Conservation (phyloP, 2,797 vertebrate genomes). For the Chelon labrosus region DNA sequence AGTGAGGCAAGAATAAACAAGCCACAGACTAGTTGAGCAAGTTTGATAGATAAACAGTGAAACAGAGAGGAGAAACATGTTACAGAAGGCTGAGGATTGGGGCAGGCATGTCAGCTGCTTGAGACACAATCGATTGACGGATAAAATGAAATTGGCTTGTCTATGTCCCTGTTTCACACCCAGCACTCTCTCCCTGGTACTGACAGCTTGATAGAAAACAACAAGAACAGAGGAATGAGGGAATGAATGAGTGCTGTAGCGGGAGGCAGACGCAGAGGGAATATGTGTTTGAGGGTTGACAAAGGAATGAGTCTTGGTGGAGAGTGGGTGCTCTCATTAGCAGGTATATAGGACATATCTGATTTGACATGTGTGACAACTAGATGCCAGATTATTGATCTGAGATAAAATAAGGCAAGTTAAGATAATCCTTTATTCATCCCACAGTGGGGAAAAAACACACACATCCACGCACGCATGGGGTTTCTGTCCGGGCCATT, state of each 20-base stretch:
- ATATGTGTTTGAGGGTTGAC: constrained; percentile 5
- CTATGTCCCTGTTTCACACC: constrained; percentile 32
- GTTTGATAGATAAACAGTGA: constrained; percentile 46
- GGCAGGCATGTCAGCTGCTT: constrained; percentile 36
- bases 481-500: background rate
- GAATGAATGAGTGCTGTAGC: constrained; percentile 21
- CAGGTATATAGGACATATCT: constrained; percentile 22
- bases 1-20: constrained; percentile 33
- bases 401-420: background rate
- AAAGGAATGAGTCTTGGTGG: background rate
- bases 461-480: background rate
- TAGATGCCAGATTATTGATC: constrained; percentile 1
- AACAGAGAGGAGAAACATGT: constrained; percentile 26
- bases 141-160: constrained; percentile 49
- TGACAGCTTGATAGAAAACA: constrained; percentile 40
- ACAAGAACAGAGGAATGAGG: constrained; percentile 21
- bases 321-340: constrained; percentile 45
- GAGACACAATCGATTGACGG: constrained; percentile 48
- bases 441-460: background rate
- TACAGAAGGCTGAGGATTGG: constrained; percentile 2
- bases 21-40: constrained; percentile 11
- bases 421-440: no score
- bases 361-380: constrained; percentile 34
- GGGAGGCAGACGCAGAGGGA: background rate
- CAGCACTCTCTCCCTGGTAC: constrained; percentile 16